These are phyloP conservation scores for Oceanites oceanicus DNA, from an alignment of 2,113 vertebrate species.

Conservation along the genomic window DNA sequence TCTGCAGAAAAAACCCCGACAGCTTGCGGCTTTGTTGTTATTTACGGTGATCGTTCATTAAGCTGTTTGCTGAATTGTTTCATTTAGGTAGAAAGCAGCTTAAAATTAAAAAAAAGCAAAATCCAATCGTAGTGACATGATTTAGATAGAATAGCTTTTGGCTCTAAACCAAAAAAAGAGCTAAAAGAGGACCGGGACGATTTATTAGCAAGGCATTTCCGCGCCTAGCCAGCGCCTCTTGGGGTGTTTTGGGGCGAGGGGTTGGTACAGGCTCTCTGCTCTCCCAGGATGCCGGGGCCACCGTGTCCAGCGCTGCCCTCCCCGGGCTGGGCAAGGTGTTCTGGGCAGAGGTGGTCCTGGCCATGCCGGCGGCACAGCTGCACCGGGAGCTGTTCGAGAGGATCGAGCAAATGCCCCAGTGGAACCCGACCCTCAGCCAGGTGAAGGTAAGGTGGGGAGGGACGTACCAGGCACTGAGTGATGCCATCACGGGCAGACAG, in stretches of 20 bases:
- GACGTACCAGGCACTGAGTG: background rate
- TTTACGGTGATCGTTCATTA: background rate
- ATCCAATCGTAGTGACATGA: background rate
- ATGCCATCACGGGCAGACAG: rapidly evolving
- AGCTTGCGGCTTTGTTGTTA: background rate
- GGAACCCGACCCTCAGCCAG: conserved; percentile 77
- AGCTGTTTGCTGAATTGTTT: background rate
- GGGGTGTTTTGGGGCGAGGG: background rate
- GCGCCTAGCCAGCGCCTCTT: rapidly evolving
- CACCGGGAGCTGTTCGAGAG: conserved; percentile 74
- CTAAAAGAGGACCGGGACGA: background rate
- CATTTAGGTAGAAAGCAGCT: background rate
- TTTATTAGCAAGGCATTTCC: background rate
- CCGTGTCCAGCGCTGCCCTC: conserved; percentile 73
- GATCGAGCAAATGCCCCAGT: conserved; percentile 78
- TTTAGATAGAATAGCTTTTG: background rate
- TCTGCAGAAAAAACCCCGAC: background rate
- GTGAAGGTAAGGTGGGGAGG: conserved; percentile 67
- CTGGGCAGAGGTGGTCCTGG: conserved; percentile 74
- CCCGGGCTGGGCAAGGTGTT: conserved; percentile 75
- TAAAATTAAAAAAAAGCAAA: background rate
- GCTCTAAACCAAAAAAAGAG: background rate
- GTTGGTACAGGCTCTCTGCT: background rate
- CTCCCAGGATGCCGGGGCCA: conserved; percentile 64
- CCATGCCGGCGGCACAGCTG: conserved; percentile 64